Base-by-base conservation (phyloP, 1,140 invertebrate genomes). In the Drosophila arawakana region DNA sequence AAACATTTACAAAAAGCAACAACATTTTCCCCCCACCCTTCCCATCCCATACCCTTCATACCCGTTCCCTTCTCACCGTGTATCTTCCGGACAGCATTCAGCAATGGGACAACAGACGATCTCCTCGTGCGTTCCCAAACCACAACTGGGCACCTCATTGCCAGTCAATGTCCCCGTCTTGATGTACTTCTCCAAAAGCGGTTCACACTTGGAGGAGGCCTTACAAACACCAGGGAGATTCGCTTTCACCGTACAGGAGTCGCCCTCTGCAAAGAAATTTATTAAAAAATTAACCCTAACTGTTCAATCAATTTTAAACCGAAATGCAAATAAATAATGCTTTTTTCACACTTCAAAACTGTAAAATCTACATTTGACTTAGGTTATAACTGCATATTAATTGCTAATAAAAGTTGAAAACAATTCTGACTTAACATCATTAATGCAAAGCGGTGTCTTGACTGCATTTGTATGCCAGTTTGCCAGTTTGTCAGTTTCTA, bases 101-200 rank as follows among this genome's bases (percentile, higher is more conserved):
- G 9, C 50, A 1, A 52, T 13, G 7, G 90, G 90, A 62, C 90
- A 91, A 55, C 90, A 91, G 7, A 91, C 65, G 7, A 91, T 82
- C 73, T 91, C 90, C 34, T 84, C 90, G 18, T 25, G 50, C 7
- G 49, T 7, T 2, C 13, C 35, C 11, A 91, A 71, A n/a, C 83
- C 83, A 60, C 90, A 91, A 52, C 25, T 71, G 25, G 79, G 83
- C 21, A 91, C 73, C 6, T 80, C 78, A 10, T 11, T 18, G 1
- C 41, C 8, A 0, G 10, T 75, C 8, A 90, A 30, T 13, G 18
- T 11, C 0, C 76, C 79, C 10, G 71, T 41, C 9, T 65, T 75
- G 9, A 89, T 74, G 11, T 89, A 89, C 5, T 72, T 69, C 7
- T 72, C 71, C 8, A 89, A 46, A 3, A 58, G 7, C 0, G 81